phyloP scores from a whole-genome alignment of 2,888 invertebrate species.

The Aphodius sticticus region DNA sequence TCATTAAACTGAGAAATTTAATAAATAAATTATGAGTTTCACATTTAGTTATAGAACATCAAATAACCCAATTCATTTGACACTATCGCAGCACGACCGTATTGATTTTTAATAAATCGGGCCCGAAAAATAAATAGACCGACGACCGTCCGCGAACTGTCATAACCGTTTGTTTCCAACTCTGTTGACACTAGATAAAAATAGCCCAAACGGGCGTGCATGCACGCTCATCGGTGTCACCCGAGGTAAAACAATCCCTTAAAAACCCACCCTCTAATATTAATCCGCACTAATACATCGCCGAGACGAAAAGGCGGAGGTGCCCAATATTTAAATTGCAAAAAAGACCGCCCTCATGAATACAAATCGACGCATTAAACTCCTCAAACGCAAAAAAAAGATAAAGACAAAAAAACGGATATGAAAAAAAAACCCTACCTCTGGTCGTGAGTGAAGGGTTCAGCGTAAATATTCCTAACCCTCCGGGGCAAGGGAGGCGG shows the following conservation, averaged over 20 bases:
- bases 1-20: too few relatives aligned
- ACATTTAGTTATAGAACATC: background rate
- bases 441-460: conserved; percentile 68
- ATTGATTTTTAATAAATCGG: conserved; percentile 4
- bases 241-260: background rate
- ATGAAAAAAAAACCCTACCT: conserved; percentile 51
- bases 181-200: background rate
- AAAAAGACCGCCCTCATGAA: conserved; percentile 40
- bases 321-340: conserved; percentile 50
- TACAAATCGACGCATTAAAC: background rate
- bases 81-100: background rate
- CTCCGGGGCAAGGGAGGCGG: conserved; percentile 71
- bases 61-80: background rate
- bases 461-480: conserved; percentile 72
- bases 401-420: background rate
- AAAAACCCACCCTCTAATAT: background rate
- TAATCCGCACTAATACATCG: background rate
- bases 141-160: background rate
- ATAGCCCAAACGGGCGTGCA: background rate
- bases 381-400: background rate
- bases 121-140: background rate
- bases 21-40: too few relatives aligned
- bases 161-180: background rate
- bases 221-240: background rate
- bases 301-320: conserved; percentile 17